phyloP scores from a whole-genome alignment of 2,797 vertebrate species.

The Coregonus sp. region DNA sequence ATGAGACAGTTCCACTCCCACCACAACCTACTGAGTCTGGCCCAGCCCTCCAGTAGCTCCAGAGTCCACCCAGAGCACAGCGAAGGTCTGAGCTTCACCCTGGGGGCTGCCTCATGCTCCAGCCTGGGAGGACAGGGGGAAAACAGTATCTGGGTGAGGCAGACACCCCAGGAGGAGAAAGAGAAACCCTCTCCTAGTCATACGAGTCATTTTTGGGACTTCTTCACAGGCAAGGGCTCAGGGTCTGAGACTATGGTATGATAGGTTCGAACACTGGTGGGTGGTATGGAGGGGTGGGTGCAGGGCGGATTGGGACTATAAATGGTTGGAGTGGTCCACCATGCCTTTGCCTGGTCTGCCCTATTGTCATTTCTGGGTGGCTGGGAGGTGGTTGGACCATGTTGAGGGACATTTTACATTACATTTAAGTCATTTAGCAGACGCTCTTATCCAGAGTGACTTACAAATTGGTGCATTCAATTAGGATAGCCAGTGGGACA shows the following conservation, averaged over 20 bases:
- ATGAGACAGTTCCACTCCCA: slow-evolving; percentile 81
- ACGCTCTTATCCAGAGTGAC: too few relatives aligned
- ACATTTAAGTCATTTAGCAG: too few relatives aligned
- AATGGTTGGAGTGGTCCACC: neutral
- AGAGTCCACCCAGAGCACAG: slow-evolving; percentile 32
- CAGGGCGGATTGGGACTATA: neutral
- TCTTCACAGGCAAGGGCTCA: slow-evolving; percentile 78
- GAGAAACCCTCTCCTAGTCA: slow-evolving; percentile 51
- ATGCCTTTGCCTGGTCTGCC: too few relatives aligned
- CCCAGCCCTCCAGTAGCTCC: slow-evolving; percentile 51
- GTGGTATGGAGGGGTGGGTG: slow-evolving; percentile 1
- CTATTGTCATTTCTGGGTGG: too few relatives aligned
- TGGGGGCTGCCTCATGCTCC: slow-evolving; percentile 51
- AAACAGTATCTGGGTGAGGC: slow-evolving; percentile 74
- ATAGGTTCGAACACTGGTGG: slow-evolving; percentile 24
- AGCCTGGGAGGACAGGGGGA: slow-evolving; percentile 52
- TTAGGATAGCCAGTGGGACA: too few relatives aligned
- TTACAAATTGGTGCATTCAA: too few relatives aligned
- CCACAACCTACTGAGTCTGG: slow-evolving; percentile 77
- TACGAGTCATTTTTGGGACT: slow-evolving; percentile 78
- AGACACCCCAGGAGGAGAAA: slow-evolving; percentile 63
- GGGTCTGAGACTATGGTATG: slow-evolving; percentile 81
- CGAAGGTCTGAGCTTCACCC: slow-evolving; percentile 11
- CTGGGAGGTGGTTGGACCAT: neutral
- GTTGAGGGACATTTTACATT: neutral